Conservation (phyloP, 92 coral and sea anemone genomes). For the Parazoanthus swiftii region DNA sequence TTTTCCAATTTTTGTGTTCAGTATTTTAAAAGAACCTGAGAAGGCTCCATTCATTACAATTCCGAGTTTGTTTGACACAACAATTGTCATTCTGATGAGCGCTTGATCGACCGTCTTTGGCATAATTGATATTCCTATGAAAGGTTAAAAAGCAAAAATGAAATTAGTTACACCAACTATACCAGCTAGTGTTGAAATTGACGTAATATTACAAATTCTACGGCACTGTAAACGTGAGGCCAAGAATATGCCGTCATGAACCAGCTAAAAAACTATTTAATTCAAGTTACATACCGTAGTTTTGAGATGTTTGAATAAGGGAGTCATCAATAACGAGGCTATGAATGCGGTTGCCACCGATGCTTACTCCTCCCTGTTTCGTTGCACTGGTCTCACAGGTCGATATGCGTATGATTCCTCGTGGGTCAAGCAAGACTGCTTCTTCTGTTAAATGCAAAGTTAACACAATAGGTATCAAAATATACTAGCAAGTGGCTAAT, state of each 20-base stretch:
- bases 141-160: neutral
- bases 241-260: neutral
- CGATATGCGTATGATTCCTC: slow-evolving; percentile 10
- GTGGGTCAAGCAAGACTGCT: neutral
- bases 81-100: neutral
- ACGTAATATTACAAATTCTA: no score
- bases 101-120: neutral
- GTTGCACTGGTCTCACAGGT: neutral
- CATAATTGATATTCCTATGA: neutral
- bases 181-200: no score
- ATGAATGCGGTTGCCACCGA: slow-evolving; percentile 38
- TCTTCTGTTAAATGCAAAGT: slow-evolving; percentile 15
- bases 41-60: slow-evolving; percentile 25
- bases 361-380: slow-evolving; percentile 28
- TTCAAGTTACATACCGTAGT: slow-evolving; percentile 24
- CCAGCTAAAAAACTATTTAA: neutral
- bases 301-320: slow-evolving; percentile 29
- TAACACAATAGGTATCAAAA: neutral
- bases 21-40: slow-evolving; percentile 17
- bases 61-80: slow-evolving; percentile 41
- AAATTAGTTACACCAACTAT: neutral
- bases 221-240: no score
- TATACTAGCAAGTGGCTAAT: no score
- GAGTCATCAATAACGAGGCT: slow-evolving; percentile 23
- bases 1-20: slow-evolving; percentile 43